Evolutionary conservation across 2,113 vertebrate genomes (phyloP), one percentile per base, ranked within the genome.

Genomic region (Sus scrofa): DNA sequence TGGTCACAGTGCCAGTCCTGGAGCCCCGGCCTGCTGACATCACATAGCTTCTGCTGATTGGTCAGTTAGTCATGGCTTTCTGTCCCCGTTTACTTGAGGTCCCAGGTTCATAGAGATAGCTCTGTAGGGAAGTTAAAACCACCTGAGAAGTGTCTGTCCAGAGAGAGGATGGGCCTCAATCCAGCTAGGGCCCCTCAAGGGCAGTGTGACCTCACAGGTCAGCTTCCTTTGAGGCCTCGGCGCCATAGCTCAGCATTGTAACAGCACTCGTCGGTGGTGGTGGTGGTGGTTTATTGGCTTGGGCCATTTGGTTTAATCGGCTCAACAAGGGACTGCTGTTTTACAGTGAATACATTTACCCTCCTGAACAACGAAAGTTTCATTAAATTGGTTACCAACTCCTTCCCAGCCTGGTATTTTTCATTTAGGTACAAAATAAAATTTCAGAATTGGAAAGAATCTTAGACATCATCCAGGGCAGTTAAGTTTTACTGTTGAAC

Each of bases 401-500:
- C 12, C 20, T 65, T 56, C 1, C 24, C 18, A 68, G 24, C 65
- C 63, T 73, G 30, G 2, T 89, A 4, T 20, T n/a, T 68, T 86
- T 89, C 52, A 50, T 20, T 81, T 87, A 70, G 52, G 52, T 58
- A 54, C 39, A 92, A 13, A 60, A 24, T 20, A 75, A 54, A 86
- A 68, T 83, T 86, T 85, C 67, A 84, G 56, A 87, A 54, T 89
- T 63, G 62, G 63, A 54, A 58, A 27, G 32, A 89, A 78, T 82
- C 65, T 50, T 82, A 89, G 37, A 88, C 77, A 24, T 67, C 56
- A 67, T 50, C 2, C 11, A 87, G 50, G 27, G 6, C 56, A 77
- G 7, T n/a, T 86, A 15, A 37, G 37, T 85, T 90, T 97, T 91
- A 34, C 3, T 93, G 60, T 27, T 87, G 65, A 89, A 84, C 12